Conservation (phyloP, 2,113 vertebrate genomes). For the Colaptes auratus region DNA sequence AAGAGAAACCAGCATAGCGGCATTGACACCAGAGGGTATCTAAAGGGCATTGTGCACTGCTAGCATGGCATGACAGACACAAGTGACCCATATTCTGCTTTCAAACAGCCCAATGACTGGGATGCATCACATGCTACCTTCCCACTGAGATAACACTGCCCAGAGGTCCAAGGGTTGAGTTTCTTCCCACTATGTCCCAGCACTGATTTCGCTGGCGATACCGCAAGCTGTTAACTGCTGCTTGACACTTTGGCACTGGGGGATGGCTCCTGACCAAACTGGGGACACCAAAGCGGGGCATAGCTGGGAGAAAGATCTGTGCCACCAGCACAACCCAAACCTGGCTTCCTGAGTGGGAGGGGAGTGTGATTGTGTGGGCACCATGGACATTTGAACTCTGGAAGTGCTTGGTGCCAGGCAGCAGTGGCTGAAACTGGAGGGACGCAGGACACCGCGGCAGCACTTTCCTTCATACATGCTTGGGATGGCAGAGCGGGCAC, state of each 20-base stretch:
- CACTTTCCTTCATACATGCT: not conserved
- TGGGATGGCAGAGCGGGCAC: not conserved
- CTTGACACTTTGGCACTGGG: not conserved
- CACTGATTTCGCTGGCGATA: not conserved
- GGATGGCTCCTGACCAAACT: not conserved
- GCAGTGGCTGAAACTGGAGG: not conserved
- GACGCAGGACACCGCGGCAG: not conserved
- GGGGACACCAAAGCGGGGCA: not conserved
- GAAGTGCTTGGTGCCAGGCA: not conserved
- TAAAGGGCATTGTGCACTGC: not conserved
- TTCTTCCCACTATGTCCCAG: constrained; percentile 12
- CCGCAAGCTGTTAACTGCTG: not conserved
- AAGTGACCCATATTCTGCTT: constrained; percentile 37
- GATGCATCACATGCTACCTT: not conserved
- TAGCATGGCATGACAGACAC: not conserved
- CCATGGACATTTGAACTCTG: not conserved
- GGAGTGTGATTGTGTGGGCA: accelerated
- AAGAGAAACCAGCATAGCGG: not conserved
- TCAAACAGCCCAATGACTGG: not conserved
- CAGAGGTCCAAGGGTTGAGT: constrained; percentile 15
- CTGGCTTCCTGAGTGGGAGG: not conserved
- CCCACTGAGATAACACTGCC: not conserved
- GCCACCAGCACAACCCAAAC: not conserved
- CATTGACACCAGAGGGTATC: not conserved
- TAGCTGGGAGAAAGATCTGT: not conserved